Conservation (phyloP, 2,113 vertebrate genomes). For the Trichechus manatus region DNA sequence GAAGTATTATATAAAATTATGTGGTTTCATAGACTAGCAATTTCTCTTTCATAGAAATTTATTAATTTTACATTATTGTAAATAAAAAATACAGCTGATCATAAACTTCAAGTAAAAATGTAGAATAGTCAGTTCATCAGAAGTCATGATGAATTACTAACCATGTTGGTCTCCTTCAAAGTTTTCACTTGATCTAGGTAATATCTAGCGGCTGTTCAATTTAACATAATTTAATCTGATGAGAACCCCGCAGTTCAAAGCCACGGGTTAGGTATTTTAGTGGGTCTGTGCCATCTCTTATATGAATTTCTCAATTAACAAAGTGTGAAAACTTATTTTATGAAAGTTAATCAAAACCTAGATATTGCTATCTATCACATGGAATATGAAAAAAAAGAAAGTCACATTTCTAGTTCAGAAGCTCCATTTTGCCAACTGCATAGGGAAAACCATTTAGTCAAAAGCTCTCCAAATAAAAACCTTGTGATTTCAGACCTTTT, state of each 20-base stretch:
- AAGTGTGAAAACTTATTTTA: not conserved
- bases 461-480: constrained; percentile 58
- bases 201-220: not conserved
- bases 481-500: constrained; percentile 50
- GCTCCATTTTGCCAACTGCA: not conserved
- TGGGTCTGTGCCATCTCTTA: not conserved
- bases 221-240: not conserved
- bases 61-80: not conserved
- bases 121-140: not conserved
- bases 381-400: not conserved
- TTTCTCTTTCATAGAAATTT: not conserved
- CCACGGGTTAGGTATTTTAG: not conserved
- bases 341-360: constrained; percentile 1
- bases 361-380: not conserved
- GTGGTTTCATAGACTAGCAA: not conserved
- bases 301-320: not conserved
- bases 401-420: constrained; percentile 40
- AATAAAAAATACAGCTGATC: not conserved
- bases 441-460: constrained; percentile 8
- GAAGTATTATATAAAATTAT: not conserved
- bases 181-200: not conserved
- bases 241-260: not conserved
- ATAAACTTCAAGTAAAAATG: not conserved
- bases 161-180: not conserved
- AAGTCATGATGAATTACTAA: not conserved